Base-by-base conservation (phyloP, 2,797 vertebrate species). In the Vultur gryphus region DNA sequence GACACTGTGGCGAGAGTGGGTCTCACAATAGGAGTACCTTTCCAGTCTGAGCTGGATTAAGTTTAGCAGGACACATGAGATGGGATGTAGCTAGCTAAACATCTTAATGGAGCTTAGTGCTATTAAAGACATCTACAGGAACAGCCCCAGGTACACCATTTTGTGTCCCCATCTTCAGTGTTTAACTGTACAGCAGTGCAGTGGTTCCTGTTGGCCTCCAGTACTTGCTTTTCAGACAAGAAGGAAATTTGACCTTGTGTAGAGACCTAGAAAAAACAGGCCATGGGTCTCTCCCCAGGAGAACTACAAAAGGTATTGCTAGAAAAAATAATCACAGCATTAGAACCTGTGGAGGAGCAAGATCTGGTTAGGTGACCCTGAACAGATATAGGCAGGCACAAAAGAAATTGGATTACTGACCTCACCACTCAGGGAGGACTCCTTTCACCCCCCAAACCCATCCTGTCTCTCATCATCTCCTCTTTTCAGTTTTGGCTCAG, bases 391-490 rank as follows among this genome's bases (percentile, higher is more conserved):
- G 67, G 35, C 33, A 79, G 73, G 58, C 58, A 79, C 64, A 70
- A 70, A 94, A 91, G 77, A 90, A 89, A 94, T 79, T 62, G 66
- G n/a, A 84, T 94, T 76, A 65, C 16, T 96, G 93, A 86, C 86
- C 87, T 81, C n/a, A 24, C 31, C 6, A 6, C 37, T 35, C 57
- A 57, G 69, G 61, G 70, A 86, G 72, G n/a, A 28, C 59, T 89
- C 54, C 44, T 58, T 51, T 21, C 70, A 39, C 51, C 80, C 73
- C 62, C 64, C 51, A 66, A 28, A 65, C 61, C 46, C 83, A 58
- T 57, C 35, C 10, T 16, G 7, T 25, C 41, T 61, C 86, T 94
- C 64, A 14, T 58, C 59, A 29, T 37, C 64, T 91, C 43, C n/a
- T 81, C 7, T 2, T 57, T 91, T 69, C 37, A 19, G 35, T 76